phyloP scores from a whole-genome alignment of 2,888 invertebrate species.

The Odontothrips loti region DNA sequence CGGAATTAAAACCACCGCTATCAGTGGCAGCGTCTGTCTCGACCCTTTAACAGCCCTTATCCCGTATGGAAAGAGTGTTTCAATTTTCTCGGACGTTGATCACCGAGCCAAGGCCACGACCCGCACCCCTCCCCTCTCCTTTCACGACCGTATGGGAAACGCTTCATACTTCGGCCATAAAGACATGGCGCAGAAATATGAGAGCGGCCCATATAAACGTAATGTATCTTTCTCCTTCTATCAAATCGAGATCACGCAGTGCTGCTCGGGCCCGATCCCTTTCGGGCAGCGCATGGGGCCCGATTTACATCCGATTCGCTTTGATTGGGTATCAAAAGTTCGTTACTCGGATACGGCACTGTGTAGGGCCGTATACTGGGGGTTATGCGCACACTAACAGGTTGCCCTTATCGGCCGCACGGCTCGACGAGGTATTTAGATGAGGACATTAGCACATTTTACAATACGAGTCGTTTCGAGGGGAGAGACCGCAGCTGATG shows the following conservation, averaged over 20 bases:
- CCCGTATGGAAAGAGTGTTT: too few species aligned
- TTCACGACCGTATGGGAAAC: background rate
- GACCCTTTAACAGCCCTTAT: too few species aligned
- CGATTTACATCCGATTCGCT: background rate
- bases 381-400: too few species aligned
- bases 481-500: background rate
- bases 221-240: background rate
- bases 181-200: background rate
- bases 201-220: background rate
- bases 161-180: background rate
- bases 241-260: background rate
- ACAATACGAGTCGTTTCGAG: background rate
- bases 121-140: background rate
- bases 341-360: background rate
- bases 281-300: background rate
- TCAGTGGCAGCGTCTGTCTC: too few species aligned
- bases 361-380: too few species aligned
- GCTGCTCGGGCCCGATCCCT: background rate
- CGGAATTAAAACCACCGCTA: too few species aligned
- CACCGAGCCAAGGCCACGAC: too few species aligned
- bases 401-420: background rate
- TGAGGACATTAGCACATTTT: background rate
- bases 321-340: slow-evolving; percentile 1
- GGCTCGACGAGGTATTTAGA: background rate
- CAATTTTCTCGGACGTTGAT: too few species aligned